Conservation (phyloP, 2,888 invertebrate species). For the Apodemia duryi region DNA sequence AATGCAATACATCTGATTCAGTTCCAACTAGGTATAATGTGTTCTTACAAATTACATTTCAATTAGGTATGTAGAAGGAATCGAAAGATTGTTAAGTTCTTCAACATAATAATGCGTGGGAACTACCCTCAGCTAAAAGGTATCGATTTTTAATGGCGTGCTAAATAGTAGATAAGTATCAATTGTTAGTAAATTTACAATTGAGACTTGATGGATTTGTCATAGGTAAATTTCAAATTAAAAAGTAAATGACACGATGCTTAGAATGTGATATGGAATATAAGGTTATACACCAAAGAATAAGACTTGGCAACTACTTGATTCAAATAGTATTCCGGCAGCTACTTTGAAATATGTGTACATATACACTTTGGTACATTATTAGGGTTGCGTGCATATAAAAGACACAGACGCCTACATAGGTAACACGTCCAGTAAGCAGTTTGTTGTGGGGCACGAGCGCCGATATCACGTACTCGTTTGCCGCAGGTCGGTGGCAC, state of each 20-base stretch:
- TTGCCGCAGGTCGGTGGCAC: conserved; percentile 61
- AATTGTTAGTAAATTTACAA: not conserved
- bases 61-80: too few species aligned
- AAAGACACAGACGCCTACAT: conserved; percentile 67
- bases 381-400: conserved; percentile 11
- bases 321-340: conserved; percentile 13
- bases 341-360: conserved; percentile 28
- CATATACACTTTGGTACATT: conserved; percentile 59
- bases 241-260: too few species aligned
- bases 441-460: conserved; percentile 78
- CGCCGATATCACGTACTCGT: conserved; percentile 72
- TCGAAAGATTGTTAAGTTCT: too few species aligned
- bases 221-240: not conserved
- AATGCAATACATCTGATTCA: too few species aligned
- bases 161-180: not conserved
- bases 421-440: conserved; percentile 73
- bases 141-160: not conserved
- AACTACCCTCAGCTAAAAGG: not conserved
- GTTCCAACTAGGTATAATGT: too few species aligned
- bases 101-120: not conserved
- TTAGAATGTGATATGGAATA: too few species aligned
- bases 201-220: not conserved
- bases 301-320: too few species aligned
- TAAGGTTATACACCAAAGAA: too few species aligned
- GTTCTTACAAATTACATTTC: too few species aligned